Evolutionary conservation across 2,113 vertebrate species (phyloP).

Genomic region (Calonectris borealis): DNA sequence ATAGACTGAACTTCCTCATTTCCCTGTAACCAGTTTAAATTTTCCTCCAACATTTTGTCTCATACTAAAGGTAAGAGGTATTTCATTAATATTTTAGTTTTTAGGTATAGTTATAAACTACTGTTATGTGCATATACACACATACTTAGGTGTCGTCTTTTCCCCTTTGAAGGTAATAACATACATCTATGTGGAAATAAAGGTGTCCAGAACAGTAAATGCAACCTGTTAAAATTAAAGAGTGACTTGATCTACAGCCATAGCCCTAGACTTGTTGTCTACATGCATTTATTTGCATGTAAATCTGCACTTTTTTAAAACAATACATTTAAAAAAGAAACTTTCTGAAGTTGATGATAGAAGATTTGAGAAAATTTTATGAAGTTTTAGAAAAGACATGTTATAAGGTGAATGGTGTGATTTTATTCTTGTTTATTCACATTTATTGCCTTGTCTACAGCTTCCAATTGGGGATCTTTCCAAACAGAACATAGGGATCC

Average conservation of each 20-base stretch:
- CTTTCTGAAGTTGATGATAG: background rate
- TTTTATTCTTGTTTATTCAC: background rate
- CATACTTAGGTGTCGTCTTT: rapidly evolving
- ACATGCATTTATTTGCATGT: background rate
- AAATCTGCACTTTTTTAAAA: background rate
- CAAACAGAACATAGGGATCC: background rate
- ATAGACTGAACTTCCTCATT: background rate
- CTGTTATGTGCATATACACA: background rate
- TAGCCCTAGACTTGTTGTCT: background rate
- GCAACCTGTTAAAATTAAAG: background rate
- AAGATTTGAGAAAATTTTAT: background rate
- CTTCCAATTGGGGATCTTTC: background rate
- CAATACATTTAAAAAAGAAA: background rate
- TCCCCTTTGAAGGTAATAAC: background rate
- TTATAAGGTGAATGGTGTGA: background rate
- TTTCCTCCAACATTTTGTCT: background rate
- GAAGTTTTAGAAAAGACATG: background rate
- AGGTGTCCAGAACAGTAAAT: background rate
- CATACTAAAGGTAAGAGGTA: background rate
- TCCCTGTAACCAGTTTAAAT: rapidly evolving
- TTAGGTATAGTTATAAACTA: background rate
- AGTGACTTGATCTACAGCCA: background rate
- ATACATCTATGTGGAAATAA: background rate
- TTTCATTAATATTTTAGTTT: background rate
- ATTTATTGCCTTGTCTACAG: background rate